Base-by-base conservation (phyloP, 2,888 invertebrate genomes). In the Nymphalis urticae region DNA sequence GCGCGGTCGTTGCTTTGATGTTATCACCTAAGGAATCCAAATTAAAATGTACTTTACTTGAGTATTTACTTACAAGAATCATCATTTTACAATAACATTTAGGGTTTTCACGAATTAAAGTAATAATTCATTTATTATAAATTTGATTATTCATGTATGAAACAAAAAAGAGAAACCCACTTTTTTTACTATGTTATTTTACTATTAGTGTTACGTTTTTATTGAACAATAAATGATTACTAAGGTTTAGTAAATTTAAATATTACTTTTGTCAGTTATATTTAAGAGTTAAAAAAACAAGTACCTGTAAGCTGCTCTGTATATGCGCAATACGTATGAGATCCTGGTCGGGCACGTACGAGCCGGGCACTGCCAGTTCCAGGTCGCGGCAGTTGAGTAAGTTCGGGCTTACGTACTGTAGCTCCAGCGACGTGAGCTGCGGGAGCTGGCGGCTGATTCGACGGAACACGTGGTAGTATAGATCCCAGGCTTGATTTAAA, bases 391-490 rank as follows among this genome's bases (percentile, higher is more conserved):
- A 98, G 72, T 95, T 94, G 68, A 98, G 93, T 76, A 99, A 91
- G 76, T 98, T 97, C 17, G 98, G 98, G 69, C 98, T 98, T 10
- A 99, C 99, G 87, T 99, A 99, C 82, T 99, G 98, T 78, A 98
- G 92, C 88, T 98, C 98, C 56, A 98, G 91, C 2, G 97, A 97
- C 7, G 98, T 98, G 53, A 98, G 89, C 84, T 97, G 97, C 4
- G 98, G 98, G 75, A 99, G 92, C 86, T 99, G 99, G 24, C 98
- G 95, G 24, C 98, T 97, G 84, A 99, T 99, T 77, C 98, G 95
- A 42, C 99, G 95, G 91, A 99, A 99, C 64, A 99, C 99, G 85
- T 98, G 98, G 90, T 99, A 99, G 90, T 99, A 99, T 50, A 99
- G 94, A 85, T 99, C 99, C 99, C 99, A 99, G 4, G 99, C 99